Evolutionary conservation across 2,797 vertebrate species (phyloP), one percentile per base, ranked within the genome.

Genomic region (Bradypus variegatus): DNA sequence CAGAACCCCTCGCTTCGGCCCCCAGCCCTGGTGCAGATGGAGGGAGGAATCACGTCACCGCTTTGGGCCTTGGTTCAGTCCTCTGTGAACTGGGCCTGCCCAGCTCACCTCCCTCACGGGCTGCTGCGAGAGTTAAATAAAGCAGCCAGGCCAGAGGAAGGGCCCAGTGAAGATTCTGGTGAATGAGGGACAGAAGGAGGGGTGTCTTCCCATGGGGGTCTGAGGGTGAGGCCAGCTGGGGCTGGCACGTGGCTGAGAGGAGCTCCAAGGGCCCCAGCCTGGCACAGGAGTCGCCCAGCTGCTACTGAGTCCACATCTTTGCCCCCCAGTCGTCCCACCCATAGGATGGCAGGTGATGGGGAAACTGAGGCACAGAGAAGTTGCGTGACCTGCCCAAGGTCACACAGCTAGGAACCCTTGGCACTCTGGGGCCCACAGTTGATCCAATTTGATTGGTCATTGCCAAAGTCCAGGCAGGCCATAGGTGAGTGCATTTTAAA

Each of bases 191-290:
- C 23, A 8, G 65, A 4, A 48, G 58, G 23, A 14, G 33, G n/a
- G 55, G 31, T 3, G 1, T 0, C 0, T 25, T 16, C 23, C 14
- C 3, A 27, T 33, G n/a, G 5, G 62, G 4, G 4, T 19, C 75
- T 9, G 36, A 13, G 13, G 67, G 72, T 5, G 55, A 38, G 73
- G 31, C 60, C 70, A 58, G 58, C 82, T 5, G 58, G 45, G 15
- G 70, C 85, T 18, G 27, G 16, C 2, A 4, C 53, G 50, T 48
- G 64, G 21, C 75, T 69, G 16, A 67, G 78, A 78, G 36, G 16
- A 69, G 48, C 58, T 21, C 58, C 58, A 25, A 36, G 7, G 76
- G 67, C 73, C 41, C 5, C 25, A 3, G 33, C 23, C n/a, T 29
- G 79, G 38, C 41, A n/a, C 5, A 1, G 38, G 33, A 72, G 64